Conservation (phyloP, 2,888 invertebrate genomes). For the Hyles lineata region DNA sequence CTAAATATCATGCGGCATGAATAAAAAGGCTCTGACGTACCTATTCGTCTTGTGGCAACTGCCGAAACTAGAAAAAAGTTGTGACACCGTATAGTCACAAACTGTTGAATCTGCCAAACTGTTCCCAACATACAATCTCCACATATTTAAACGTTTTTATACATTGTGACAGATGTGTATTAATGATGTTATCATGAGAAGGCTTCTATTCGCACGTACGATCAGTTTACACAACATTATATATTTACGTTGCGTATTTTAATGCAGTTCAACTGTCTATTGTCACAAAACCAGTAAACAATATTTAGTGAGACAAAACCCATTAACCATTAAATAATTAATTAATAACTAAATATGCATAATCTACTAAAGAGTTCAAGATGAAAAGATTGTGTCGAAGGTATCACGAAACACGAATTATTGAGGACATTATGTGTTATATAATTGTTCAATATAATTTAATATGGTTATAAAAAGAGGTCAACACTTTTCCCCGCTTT, state of each 20-base stretch:
- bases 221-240: neutral
- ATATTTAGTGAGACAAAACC: no score
- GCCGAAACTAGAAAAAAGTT: neutral
- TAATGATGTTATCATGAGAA: neutral
- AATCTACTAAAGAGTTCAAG: no score
- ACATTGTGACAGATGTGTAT: neutral
- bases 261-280: neutral
- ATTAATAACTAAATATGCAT: no score
- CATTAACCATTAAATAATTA: no score
- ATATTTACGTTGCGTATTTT: neutral
- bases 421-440: no score
- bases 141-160: slow-evolving; percentile 9
- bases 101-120: slow-evolving; percentile 1
- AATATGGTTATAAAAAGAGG: no score
- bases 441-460: no score
- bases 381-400: no score
- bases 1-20: neutral
- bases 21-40: neutral
- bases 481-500: no score
- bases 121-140: no score
- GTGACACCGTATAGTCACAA: neutral
- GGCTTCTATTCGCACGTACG: neutral
- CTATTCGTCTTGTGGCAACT: neutral
- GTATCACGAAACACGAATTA: no score
- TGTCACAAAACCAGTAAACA: neutral